phyloP scores from a whole-genome alignment of 2,797 vertebrate genomes.

The Chromobotia macracanthus region DNA sequence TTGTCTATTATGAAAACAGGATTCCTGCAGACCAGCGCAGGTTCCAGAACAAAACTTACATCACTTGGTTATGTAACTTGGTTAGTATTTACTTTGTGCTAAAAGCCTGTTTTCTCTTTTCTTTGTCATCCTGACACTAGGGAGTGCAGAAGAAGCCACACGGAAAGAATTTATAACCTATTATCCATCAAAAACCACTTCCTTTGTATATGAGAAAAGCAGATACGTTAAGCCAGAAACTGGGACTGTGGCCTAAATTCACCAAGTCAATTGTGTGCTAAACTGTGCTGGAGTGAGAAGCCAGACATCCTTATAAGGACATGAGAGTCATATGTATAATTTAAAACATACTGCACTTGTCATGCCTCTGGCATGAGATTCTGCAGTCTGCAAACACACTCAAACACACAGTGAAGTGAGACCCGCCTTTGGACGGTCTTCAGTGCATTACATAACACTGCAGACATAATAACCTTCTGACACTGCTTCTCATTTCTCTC shows the following conservation, averaged over 20 bases:
- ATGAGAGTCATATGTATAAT: conserved; percentile 1
- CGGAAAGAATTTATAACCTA: conserved; percentile 22
- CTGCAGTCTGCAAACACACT: conserved; percentile 17
- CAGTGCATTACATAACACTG: conserved; percentile 34
- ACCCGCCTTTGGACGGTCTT: conserved; percentile 27
- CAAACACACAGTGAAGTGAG: not conserved
- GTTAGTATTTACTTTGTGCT: not conserved
- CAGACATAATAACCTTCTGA: conserved; percentile 43
- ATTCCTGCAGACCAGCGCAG: conserved; percentile 9
- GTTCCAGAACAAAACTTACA: conserved; percentile 29
- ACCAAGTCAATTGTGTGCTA: not conserved
- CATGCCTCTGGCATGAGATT: conserved; percentile 28
- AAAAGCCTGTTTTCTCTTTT: conserved; percentile 20
- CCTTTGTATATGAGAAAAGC: not conserved
- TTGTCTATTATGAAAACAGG: conserved; percentile 26
- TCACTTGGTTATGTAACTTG: conserved; percentile 43
- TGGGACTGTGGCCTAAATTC: not conserved
- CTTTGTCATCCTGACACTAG: not conserved
- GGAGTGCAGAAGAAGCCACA: conserved; percentile 23
- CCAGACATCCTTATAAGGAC: not conserved
- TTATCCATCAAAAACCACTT: conserved; percentile 15
- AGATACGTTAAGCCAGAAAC: not conserved
- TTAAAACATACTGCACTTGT: conserved; percentile 1
- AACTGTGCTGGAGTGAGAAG: not conserved
- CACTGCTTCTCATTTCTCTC: conserved; percentile 15